Evolutionary conservation across 2,888 invertebrate genomes (phyloP).

Genomic region (Conchocele bisecta): DNA sequence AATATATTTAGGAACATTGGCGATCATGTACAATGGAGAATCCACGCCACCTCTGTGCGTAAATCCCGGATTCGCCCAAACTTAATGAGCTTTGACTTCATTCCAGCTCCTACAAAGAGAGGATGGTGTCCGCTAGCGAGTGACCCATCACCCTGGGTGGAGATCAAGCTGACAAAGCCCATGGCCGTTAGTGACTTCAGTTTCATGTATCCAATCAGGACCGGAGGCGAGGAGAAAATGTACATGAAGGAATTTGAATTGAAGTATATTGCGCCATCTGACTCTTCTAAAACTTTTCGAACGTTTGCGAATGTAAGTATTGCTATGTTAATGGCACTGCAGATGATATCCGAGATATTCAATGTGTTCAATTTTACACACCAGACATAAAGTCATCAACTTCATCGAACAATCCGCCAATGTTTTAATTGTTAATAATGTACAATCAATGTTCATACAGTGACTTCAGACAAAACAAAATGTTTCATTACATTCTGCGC

Average conservation of each 20-base stretch:
- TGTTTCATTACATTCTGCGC: too few relatives aligned
- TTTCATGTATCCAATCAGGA: slow-evolving; percentile 41
- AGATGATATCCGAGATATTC: too few relatives aligned
- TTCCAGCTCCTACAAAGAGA: slow-evolving; percentile 13
- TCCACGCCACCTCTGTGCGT: too few relatives aligned
- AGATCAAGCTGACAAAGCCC: slow-evolving; percentile 58
- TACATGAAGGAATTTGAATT: slow-evolving; percentile 58
- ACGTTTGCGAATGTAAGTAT: slow-evolving; percentile 48
- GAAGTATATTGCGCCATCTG: slow-evolving; percentile 50
- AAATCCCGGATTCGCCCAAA: too few relatives aligned
- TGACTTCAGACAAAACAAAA: too few relatives aligned
- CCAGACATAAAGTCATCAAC: too few relatives aligned
- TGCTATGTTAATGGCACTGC: too few relatives aligned
- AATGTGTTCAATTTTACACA: too few relatives aligned
- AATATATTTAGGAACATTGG: too few relatives aligned
- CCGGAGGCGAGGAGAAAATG: background rate
- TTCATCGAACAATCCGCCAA: too few relatives aligned
- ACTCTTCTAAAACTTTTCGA: slow-evolving; percentile 48
- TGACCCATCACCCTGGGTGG: slow-evolving; percentile 59
- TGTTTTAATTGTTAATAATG: background rate
- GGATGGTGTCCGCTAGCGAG: slow-evolving; percentile 64
- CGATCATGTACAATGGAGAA: too few relatives aligned
- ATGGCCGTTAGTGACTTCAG: slow-evolving; percentile 53
- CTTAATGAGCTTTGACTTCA: too few relatives aligned
- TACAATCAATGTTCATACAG: background rate